Base-by-base conservation (phyloP, 37 sponge, comb jelly and placozoan species). In the Lycopodina hypogea region DNA sequence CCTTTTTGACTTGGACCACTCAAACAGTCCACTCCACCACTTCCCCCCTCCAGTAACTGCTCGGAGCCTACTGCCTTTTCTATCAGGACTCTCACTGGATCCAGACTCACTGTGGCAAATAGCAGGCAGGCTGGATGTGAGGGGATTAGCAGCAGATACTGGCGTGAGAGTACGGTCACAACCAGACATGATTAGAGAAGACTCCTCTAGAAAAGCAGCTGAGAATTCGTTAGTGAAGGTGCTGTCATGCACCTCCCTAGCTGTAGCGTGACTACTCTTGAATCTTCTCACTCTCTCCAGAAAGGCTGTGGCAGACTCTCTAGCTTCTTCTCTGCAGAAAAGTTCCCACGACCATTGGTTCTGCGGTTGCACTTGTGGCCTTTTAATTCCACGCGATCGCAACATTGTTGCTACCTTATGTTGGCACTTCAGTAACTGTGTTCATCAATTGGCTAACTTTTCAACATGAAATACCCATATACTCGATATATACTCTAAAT, bases 1-100 rank as follows among this genome's bases (percentile, higher is more conserved):
- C 19, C 41, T 42, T 34, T 50, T 64, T 19, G 35, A 33, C 34
- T 86, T 86, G 30, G 70, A 39, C 66, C 77, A 32, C 56, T 76
- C 81, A 67, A 87, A 82, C 41, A 87, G 50, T 30, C 76, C 12
- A 26, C 42, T 81, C 82, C 82, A 87, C 88, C 88, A 87, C 17
- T 71, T 34, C 42, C 62, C 67, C 23, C 34, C 30, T 21, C 61
- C 50, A 19, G 48, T 48, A 8, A 66, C 67, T 6, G 26, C 21
- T 0, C 34, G 42, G 40, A 35, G 67, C 3, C 30, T 48, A 3
- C 48, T 62, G 55, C 14, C 24, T 22, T 39, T 41, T 30, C 78
- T 21, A 21, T 64, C 42, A 3, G 17, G 68, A 32, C 30, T 58
- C 14, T 22, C 71, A 7, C 71, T 19, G 11, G 9, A 7, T 33